Evolutionary conservation across 2,888 invertebrate species (phyloP).

Genomic region (Muscina levida): DNA sequence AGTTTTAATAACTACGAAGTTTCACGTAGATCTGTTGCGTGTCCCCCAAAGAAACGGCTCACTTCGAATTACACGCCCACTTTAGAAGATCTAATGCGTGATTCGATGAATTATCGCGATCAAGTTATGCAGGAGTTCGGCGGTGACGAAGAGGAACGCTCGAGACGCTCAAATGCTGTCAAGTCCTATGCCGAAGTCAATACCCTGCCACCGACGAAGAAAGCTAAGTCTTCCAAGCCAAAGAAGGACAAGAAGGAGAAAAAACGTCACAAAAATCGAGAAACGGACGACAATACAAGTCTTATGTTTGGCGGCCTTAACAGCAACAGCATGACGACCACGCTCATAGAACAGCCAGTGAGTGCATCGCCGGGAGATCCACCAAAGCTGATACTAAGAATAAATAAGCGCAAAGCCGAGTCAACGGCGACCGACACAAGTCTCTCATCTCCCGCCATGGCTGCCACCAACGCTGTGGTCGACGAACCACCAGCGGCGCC

Average conservation of each 20-base stretch:
- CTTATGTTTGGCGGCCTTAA: constrained; percentile 70
- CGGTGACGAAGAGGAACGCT: constrained; percentile 81
- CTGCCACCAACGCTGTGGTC: not conserved
- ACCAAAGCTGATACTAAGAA: constrained; percentile 89
- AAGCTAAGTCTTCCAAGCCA: constrained; percentile 76
- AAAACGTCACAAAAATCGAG: constrained; percentile 79
- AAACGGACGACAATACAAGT: constrained; percentile 36
- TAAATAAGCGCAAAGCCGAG: constrained; percentile 80
- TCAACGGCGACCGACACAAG: constrained; percentile 76
- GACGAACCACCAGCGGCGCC: constrained; percentile 83
- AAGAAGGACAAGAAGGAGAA: constrained; percentile 82
- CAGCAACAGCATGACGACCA: constrained; percentile 73
- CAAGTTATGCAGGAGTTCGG: constrained; percentile 92
- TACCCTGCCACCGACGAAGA: constrained; percentile 68
- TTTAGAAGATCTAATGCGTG: constrained; percentile 89
- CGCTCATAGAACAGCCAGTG: constrained; percentile 80
- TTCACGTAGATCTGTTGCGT: constrained; percentile 81
- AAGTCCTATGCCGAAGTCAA: constrained; percentile 48
- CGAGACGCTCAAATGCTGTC: constrained; percentile 69
- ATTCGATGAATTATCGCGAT: constrained; percentile 92
- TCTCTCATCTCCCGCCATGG: constrained; percentile 45
- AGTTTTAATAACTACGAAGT: constrained; percentile 73
- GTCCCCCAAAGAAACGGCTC: constrained; percentile 92
- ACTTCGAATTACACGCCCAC: constrained; percentile 82
- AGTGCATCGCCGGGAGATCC: constrained; percentile 80